phyloP scores from a whole-genome alignment of 2,888 invertebrate species.

The Xylota sylvarum region DNA sequence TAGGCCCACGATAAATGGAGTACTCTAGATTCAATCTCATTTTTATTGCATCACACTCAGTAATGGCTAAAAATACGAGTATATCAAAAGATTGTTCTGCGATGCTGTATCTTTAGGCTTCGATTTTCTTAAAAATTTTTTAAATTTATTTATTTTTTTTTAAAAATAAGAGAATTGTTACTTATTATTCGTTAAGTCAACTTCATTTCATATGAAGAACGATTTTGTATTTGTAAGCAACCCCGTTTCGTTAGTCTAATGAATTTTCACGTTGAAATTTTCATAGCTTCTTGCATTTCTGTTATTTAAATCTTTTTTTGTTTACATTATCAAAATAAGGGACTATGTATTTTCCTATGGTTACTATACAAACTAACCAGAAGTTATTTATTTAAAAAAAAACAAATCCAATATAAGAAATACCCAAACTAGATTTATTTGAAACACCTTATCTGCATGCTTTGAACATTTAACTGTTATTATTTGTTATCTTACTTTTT shows the following conservation, averaged over 20 bases:
- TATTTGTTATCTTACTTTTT: constrained; percentile 26
- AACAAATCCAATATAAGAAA: constrained; percentile 5
- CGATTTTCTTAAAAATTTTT: too few relatives aligned
- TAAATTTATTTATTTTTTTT: too few relatives aligned
- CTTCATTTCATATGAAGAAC: background rate
- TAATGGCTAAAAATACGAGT: too few relatives aligned
- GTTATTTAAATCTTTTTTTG: background rate
- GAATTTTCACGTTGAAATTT: constrained; percentile 15
- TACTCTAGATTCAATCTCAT: too few relatives aligned
- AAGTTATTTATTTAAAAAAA: background rate
- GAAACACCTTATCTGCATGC: constrained; percentile 46
- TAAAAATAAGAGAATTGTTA: too few relatives aligned
- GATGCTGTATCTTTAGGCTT: too few relatives aligned
- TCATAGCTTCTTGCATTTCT: constrained; percentile 14
- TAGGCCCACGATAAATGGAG: too few relatives aligned
- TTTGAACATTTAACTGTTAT: constrained; percentile 26
- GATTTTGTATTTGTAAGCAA: background rate
- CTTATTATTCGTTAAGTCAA: too few relatives aligned
- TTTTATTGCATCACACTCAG: too few relatives aligned
- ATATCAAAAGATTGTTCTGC: too few relatives aligned
- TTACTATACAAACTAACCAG: background rate
- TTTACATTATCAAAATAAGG: constrained; percentile 4
- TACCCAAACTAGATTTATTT: constrained; percentile 22
- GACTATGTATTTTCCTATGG: constrained; percentile 4
- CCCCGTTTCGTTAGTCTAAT: background rate